Base-by-base conservation (phyloP, 2,888 invertebrate species). In the Dilophus febrilis region DNA sequence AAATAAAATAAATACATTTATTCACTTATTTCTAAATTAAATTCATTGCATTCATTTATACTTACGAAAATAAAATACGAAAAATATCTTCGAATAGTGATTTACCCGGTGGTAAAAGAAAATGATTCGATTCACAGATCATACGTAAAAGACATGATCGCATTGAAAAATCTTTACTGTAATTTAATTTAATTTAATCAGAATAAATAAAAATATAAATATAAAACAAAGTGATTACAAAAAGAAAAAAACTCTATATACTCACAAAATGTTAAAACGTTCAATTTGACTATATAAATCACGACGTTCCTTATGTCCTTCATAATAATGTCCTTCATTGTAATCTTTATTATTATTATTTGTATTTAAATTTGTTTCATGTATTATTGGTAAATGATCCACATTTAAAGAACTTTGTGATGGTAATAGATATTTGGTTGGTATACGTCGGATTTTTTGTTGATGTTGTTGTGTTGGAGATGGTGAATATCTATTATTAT, bases 41-140 rank as follows among this genome's bases (percentile, higher is more conserved):
- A n/a, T n/a, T n/a, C n/a, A n/a, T n/a, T n/a, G n/a, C n/a, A n/a
- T n/a, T n/a, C n/a, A n/a, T n/a, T 8, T n/a, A 10, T n/a, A 62
- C 62, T 55, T 57, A 78, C 77, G 68, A 67, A 50, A 81, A 69
- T 49, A 79, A 57, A 39, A 72, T 67, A 49, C 72, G 66, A 39
- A 80, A 54, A 42, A 77, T 55, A 54, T 80, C 78, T 46, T 75
- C 76, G 35, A 77, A 65, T 41, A 81, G 63, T 3, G 76, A 77
- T 47, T 65, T 64, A 28, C 77, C 77, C 11, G 66, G 67, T 2
- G 69, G 64, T 18, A 68, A 68, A 38, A 77, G 56, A 49, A 69
- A 59, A 43, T 60, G 58, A 42, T 65, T 67, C 4, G 73, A 68
- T 51, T 82, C 81, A 51, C 82, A 82, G 42, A 81, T 69, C 42